phyloP scores from a whole-genome alignment of 2,888 invertebrate genomes.

The Pammene fasciana region DNA sequence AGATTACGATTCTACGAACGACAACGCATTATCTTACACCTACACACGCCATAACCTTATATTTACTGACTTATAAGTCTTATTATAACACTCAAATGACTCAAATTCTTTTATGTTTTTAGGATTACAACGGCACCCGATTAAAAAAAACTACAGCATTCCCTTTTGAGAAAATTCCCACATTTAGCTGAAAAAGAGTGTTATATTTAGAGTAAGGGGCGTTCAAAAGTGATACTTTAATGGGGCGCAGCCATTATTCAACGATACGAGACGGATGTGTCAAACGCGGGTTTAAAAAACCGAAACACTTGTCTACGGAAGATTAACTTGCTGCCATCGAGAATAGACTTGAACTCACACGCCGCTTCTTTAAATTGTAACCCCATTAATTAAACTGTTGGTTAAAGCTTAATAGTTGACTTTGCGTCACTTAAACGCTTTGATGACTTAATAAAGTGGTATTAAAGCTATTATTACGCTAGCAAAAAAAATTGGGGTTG shows the following conservation, averaged over 20 bases:
- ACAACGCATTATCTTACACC: slow-evolving; percentile 40
- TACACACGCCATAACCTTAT: slow-evolving; percentile 38
- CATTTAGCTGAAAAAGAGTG: slow-evolving; percentile 65
- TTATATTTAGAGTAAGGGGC: slow-evolving; percentile 72
- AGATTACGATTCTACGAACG: slow-evolving; percentile 40
- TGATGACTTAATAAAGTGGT: neutral
- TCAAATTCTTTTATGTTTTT: slow-evolving; percentile 36
- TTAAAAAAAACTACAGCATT: slow-evolving; percentile 53
- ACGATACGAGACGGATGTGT: slow-evolving; percentile 70
- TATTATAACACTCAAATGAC: slow-evolving; percentile 27
- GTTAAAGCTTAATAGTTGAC: neutral
- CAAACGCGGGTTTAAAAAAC: slow-evolving; percentile 58
- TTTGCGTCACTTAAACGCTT: neutral
- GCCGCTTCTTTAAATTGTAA: neutral
- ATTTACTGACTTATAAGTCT: slow-evolving; percentile 33
- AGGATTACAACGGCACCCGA: slow-evolving; percentile 32
- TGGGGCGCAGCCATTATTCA: slow-evolving; percentile 71
- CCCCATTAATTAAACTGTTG: neutral
- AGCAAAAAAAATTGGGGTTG: too few relatives aligned
- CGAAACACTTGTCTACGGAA: slow-evolving; percentile 44
- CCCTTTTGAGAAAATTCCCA: slow-evolving; percentile 60
- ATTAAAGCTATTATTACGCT: too few relatives aligned
- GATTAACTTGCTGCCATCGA: slow-evolving; percentile 57
- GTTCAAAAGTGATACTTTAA: slow-evolving; percentile 68
- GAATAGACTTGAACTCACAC: slow-evolving; percentile 53